phyloP scores from a whole-genome alignment of 1,140 invertebrate species.

The Formica exsecta region DNA sequence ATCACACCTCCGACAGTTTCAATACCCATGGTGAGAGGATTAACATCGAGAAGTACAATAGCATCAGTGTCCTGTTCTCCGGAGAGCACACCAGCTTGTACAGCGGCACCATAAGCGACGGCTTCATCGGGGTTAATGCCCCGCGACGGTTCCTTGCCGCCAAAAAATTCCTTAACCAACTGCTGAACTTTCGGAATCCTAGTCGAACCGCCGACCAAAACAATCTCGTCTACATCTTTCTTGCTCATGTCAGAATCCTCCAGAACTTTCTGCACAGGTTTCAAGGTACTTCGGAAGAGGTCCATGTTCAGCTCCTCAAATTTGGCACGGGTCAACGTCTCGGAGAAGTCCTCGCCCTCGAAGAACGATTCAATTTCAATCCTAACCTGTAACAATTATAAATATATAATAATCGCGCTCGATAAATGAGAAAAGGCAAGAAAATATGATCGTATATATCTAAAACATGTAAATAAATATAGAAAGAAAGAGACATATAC shows the following conservation, averaged over 20 bases:
- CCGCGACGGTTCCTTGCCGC: constrained; percentile 98
- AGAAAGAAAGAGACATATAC: background rate
- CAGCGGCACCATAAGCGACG: constrained; percentile 99
- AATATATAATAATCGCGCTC: constrained; percentile 12
- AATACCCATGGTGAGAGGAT: constrained; percentile 99
- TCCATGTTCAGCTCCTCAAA: constrained; percentile 99
- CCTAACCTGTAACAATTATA: constrained; percentile 88
- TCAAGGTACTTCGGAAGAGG: constrained; percentile 98
- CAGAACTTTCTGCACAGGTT: constrained; percentile 99
- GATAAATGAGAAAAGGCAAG: background rate
- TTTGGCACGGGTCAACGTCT: constrained; percentile 99
- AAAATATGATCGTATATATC: background rate
- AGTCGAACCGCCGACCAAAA: constrained; percentile 99
- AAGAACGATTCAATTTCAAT: constrained; percentile 99
- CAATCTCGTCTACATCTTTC: constrained; percentile 99
- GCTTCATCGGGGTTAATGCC: constrained; percentile 99
- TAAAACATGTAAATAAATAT: background rate
- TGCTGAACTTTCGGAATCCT: constrained; percentile 99
- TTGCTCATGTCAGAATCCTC: constrained; percentile 99
- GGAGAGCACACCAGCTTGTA: constrained; percentile 97
- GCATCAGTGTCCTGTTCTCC: constrained; percentile 98
- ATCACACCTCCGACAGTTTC: constrained; percentile 99
- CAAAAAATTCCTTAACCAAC: constrained; percentile 99
- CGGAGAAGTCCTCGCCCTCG: constrained; percentile 99
- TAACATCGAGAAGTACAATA: constrained; percentile 98